Evolutionary conservation across 2,113 vertebrate genomes (phyloP).

Genomic region (Lagopus leucura): DNA sequence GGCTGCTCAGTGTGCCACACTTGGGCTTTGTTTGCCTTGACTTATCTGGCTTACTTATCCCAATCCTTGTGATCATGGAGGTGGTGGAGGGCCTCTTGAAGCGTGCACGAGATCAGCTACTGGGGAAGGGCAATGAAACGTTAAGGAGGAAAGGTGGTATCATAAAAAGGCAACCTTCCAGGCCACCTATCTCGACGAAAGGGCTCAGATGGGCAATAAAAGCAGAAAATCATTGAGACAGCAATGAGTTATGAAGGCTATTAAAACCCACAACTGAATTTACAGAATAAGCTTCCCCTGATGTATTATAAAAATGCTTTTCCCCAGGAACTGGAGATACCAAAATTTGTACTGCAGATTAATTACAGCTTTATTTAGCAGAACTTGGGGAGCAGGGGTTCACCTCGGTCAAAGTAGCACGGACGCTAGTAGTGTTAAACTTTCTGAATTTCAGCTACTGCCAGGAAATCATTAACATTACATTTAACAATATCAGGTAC

Average conservation of each 20-base stretch:
- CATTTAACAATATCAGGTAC: slow-evolving; percentile 47
- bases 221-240: slow-evolving; percentile 47
- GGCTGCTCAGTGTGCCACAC: slow-evolving; percentile 60
- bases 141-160: slow-evolving; percentile 43
- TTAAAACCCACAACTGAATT: slow-evolving; percentile 59
- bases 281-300: slow-evolving; percentile 24
- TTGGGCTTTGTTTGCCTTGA: slow-evolving; percentile 70
- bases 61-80: slow-evolving; percentile 14
- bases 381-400: not conserved
- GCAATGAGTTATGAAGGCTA: slow-evolving; percentile 56
- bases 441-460: slow-evolving; percentile 17
- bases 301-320: slow-evolving; percentile 53
- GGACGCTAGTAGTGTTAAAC: slow-evolving; percentile 34
- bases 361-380: slow-evolving; percentile 30
- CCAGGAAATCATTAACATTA: slow-evolving; percentile 65
- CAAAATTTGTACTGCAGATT: slow-evolving; percentile 28
- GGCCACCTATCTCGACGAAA: slow-evolving; percentile 60
- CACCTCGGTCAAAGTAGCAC: not conserved
- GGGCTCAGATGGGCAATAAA: slow-evolving; percentile 24
- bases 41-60: slow-evolving; percentile 63
- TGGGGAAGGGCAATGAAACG: slow-evolving; percentile 35
- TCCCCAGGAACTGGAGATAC: slow-evolving; percentile 34
- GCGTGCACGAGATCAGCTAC: slow-evolving; percentile 34
- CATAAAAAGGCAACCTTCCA: slow-evolving; percentile 6
- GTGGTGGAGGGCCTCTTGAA: slow-evolving; percentile 42